phyloP scores from a whole-genome alignment of 2,797 vertebrate genomes.

The Tokudaia tokunoshimensis region DNA sequence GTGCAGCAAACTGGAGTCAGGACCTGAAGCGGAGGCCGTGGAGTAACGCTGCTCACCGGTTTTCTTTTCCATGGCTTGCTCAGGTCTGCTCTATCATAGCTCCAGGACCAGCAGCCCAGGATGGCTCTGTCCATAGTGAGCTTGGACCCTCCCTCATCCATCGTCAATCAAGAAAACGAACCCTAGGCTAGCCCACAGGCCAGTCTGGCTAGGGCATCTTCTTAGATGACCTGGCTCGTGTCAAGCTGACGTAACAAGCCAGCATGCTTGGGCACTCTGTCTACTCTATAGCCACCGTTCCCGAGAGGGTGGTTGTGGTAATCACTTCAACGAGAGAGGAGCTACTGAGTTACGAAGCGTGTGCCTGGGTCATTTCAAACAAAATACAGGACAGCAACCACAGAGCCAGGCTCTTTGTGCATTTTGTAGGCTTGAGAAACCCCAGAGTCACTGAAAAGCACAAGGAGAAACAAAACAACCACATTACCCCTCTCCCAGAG shows the following conservation, averaged over 20 bases:
- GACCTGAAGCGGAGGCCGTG: not conserved
- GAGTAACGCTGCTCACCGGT: not conserved
- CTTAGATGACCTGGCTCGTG: too few relatives aligned
- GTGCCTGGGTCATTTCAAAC: not conserved
- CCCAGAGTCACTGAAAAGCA: constrained; percentile 43
- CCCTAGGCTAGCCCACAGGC: not conserved
- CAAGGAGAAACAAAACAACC: not conserved
- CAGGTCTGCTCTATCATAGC: not conserved
- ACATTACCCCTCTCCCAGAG: not conserved
- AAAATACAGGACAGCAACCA: not conserved
- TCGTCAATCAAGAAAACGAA: not conserved
- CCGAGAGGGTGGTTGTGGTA: not conserved
- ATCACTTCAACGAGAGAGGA: not conserved
- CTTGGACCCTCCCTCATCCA: not conserved
- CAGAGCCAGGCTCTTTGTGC: not conserved
- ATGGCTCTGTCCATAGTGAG: too few relatives aligned
- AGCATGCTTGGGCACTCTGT: not conserved
- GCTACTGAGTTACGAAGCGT: not conserved
- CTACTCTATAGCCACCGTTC: not conserved
- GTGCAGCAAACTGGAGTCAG: not conserved
- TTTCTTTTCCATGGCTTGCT: too few relatives aligned
- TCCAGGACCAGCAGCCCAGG: not conserved
- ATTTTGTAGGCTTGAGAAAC: constrained; percentile 56
- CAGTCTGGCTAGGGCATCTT: not conserved
- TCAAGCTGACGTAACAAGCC: not conserved